Conservation (phyloP, 2,888 invertebrate species). For the Melinaea menophilus region DNA sequence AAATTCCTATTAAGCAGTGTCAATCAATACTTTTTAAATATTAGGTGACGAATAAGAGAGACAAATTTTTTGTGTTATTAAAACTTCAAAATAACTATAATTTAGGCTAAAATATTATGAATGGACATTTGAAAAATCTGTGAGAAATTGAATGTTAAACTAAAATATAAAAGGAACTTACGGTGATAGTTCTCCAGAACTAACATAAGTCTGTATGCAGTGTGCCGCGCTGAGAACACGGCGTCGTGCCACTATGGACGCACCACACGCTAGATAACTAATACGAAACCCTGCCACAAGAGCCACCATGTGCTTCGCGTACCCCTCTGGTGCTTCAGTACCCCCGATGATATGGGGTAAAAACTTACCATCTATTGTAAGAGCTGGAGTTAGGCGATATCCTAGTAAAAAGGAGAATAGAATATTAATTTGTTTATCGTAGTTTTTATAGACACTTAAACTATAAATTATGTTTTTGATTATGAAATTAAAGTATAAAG, state of each 20-base stretch:
- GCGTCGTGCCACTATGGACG: slow-evolving; percentile 43
- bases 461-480: too few species aligned
- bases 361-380: slow-evolving; percentile 2
- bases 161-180: slow-evolving; percentile 12
- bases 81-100: not conserved
- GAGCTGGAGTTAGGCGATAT: too few species aligned
- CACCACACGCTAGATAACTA: slow-evolving; percentile 50
- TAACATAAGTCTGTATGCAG: slow-evolving; percentile 43
- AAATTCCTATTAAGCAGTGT: too few species aligned
- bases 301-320: slow-evolving; percentile 47
- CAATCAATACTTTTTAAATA: too few species aligned
- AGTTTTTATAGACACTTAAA: too few species aligned
- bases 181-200: slow-evolving; percentile 31
- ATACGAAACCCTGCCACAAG: slow-evolving; percentile 42
- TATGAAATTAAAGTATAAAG: too few species aligned
- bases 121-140: not conserved
- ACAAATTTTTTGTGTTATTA: too few species aligned
- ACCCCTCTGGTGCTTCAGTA: slow-evolving; percentile 26
- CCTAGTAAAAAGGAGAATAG: too few species aligned
- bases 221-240: slow-evolving; percentile 57
- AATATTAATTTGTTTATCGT: too few species aligned
- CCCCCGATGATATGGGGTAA: slow-evolving; percentile 34
- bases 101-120: not conserved
- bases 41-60: too few species aligned
- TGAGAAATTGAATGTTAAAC: not conserved